Conservation (phyloP, 2,797 vertebrate species). For the Argya squamiceps region DNA sequence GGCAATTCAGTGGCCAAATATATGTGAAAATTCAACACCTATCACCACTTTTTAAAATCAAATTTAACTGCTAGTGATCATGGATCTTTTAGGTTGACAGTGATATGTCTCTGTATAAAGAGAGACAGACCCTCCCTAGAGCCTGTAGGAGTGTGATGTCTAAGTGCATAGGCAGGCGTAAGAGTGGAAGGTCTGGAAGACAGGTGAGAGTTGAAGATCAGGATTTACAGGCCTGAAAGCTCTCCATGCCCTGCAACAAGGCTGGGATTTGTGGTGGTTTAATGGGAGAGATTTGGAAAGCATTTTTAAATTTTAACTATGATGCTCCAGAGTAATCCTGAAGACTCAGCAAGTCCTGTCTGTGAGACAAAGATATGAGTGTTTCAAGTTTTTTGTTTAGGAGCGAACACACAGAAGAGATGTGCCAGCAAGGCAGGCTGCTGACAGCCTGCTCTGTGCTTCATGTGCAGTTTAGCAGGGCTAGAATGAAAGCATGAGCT, state of each 20-base stretch:
- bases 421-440: neutral
- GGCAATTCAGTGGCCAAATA: neutral
- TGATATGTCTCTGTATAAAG: neutral
- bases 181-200: neutral
- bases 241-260: neutral
- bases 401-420: accelerated
- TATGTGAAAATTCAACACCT: neutral
- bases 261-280: neutral
- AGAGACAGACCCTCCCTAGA: neutral
- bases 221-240: neutral
- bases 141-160: neutral
- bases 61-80: neutral
- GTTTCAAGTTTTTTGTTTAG: neutral
- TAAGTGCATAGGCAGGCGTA: neutral
- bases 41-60: neutral
- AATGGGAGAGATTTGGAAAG: neutral
- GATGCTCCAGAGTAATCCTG: neutral
- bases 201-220: neutral
- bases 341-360: neutral
- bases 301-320: neutral
- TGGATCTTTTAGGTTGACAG: neutral
- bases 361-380: neutral
- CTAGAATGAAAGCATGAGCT: neutral
- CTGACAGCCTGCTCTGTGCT: neutral
- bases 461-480: neutral